Percentiles rank a stretch among this genome's conserved stretches.
phyloP scores from a whole-genome alignment of 1,140 invertebrate species.

The Cyclargus thomasi region DNA sequence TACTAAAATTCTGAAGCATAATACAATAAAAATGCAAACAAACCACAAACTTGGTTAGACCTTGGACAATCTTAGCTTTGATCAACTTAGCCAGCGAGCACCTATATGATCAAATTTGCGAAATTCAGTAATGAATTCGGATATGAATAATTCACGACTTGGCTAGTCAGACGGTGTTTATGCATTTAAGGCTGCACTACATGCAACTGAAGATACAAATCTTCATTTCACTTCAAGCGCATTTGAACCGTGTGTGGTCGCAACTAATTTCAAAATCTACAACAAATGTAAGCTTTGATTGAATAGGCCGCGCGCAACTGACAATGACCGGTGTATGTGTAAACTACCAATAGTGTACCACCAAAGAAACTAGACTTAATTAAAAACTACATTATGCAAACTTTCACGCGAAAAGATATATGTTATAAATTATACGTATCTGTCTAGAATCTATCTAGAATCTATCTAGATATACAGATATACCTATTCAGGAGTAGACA shows the following conservation, averaged over 20 bases:
- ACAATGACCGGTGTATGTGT: too few relatives aligned
- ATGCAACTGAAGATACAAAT: neutral
- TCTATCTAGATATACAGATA: too few relatives aligned
- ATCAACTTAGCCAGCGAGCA: neutral
- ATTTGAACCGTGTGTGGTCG: neutral
- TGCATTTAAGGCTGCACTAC: neutral
- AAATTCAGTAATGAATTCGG: neutral
- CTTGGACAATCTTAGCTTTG: neutral
- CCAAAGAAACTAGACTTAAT: too few relatives aligned
- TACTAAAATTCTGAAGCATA: too few relatives aligned
- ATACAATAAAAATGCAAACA: neutral
- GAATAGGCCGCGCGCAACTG: too few relatives aligned
- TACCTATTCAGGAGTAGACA: too few relatives aligned
- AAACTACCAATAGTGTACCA: too few relatives aligned
- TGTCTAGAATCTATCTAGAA: too few relatives aligned
- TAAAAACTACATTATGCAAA: too few relatives aligned
- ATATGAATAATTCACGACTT: neutral
- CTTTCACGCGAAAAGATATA: too few relatives aligned
- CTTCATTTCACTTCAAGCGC: neutral
- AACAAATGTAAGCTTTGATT: too few relatives aligned
- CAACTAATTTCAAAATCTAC: neutral
- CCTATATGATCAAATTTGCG: conserved; percentile 3
- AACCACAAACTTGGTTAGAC: neutral
- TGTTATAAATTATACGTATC: too few relatives aligned
- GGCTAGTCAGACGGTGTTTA: neutral